phyloP scores from a whole-genome alignment of 2,113 vertebrate species.

The Anseranas semipalmata region DNA sequence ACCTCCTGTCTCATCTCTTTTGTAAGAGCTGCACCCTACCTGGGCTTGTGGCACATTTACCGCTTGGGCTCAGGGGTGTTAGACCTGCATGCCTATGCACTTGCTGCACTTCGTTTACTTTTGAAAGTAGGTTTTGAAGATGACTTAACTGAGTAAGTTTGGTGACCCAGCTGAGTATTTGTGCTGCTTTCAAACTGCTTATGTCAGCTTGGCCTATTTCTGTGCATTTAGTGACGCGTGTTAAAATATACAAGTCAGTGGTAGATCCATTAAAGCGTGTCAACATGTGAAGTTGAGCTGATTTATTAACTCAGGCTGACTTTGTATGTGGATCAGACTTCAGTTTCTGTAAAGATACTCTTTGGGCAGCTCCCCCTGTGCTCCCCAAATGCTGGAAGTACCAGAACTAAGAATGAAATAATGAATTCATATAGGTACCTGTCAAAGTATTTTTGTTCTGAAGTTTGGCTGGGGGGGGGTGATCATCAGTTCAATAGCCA shows the following conservation, averaged over 20 bases:
- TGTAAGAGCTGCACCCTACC: neutral
- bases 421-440: neutral
- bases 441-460: neutral
- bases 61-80: neutral
- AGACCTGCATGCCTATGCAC: neutral
- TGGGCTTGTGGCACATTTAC: neutral
- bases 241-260: conserved; percentile 59
- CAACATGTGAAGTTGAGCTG: neutral
- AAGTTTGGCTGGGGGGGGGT: neutral
- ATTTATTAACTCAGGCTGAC: conserved; percentile 14
- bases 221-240: conserved; percentile 16
- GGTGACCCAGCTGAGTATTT: conserved; percentile 2
- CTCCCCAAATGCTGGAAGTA: neutral
- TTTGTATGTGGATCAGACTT: neutral
- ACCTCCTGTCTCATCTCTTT: accelerated
- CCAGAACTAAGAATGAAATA: neutral
- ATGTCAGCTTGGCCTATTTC: conserved; percentile 28
- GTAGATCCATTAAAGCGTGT: conserved; percentile 24
- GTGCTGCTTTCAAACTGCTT: conserved; percentile 14
- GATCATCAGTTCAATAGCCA: neutral
- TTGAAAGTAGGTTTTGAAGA: conserved; percentile 15
- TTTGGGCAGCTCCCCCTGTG: neutral
- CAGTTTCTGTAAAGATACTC: neutral
- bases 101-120: conserved; percentile 13
- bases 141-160: neutral